Conservation (phyloP, 2,797 vertebrate species). For the Gymnothorax javanicus region DNA sequence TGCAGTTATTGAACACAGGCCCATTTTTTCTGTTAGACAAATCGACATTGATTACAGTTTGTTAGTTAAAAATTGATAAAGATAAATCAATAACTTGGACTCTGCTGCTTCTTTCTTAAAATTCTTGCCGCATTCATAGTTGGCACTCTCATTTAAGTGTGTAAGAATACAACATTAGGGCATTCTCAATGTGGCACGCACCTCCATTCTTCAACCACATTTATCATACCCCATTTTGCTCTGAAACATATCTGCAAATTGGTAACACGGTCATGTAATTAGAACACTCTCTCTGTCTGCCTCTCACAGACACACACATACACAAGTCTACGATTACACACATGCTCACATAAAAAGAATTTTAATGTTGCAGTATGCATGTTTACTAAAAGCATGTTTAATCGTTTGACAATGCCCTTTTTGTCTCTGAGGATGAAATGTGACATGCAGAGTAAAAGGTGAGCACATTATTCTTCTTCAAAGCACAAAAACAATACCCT, state of each 20-base stretch:
- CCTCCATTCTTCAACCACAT: conserved; percentile 14
- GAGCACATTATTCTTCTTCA: conserved; percentile 44
- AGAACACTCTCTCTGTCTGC: conserved; percentile 2
- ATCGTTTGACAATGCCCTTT: conserved; percentile 14
- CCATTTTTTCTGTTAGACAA: not conserved
- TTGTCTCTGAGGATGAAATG: conserved; percentile 42
- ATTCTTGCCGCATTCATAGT: not conserved
- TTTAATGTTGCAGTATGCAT: not conserved
- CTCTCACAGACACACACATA: conserved; percentile 1
- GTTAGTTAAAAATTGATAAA: conserved; percentile 7
- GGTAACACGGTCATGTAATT: conserved; percentile 26
- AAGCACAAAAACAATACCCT: conserved; percentile 34
- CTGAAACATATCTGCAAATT: conserved; percentile 30
- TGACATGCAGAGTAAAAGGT: conserved; percentile 41
- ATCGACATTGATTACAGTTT: not conserved
- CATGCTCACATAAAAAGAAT: conserved; percentile 30
- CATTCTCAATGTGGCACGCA: not conserved
- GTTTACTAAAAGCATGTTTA: conserved; percentile 37
- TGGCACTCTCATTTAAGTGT: conserved; percentile 7
- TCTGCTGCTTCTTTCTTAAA: conserved; percentile 8
- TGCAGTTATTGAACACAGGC: not conserved
- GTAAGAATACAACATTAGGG: conserved; percentile 18
- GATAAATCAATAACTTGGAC: not conserved
- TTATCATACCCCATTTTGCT: conserved; percentile 10
- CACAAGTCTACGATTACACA: conserved; percentile 14